Evolutionary conservation across 1,140 invertebrate genomes (phyloP).

Genomic region (Plectrocnemia conspersa): DNA sequence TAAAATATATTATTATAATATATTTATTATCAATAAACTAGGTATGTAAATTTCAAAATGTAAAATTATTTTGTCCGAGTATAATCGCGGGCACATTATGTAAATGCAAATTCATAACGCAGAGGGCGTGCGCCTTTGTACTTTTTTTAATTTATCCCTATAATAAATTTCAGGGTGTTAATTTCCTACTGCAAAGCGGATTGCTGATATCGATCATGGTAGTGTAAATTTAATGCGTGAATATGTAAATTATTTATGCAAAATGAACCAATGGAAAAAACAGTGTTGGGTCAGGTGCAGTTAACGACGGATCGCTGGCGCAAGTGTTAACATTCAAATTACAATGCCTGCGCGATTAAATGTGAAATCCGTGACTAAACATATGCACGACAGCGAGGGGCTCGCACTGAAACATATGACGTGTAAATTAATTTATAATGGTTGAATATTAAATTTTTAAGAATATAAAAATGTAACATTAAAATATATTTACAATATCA

Average conservation of each 20-base stretch:
- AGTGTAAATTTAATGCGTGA: conserved; percentile 4
- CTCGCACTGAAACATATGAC: not conserved
- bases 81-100: too few species aligned
- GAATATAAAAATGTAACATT: too few species aligned
- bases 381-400: conserved; percentile 9
- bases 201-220: conserved; percentile 15
- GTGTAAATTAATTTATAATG: not conserved
- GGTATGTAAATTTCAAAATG: too few species aligned
- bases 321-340: conserved; percentile 29
- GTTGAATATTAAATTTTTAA: too few species aligned
- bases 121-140: too few species aligned
- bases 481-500: too few species aligned
- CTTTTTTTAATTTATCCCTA: not conserved
- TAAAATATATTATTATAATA: too few species aligned
- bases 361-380: conserved; percentile 22
- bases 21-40: too few species aligned
- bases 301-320: conserved; percentile 2
- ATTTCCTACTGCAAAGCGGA: conserved; percentile 15
- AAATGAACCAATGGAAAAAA: not conserved
- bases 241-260: conserved; percentile 16
- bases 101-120: too few species aligned
- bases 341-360: conserved; percentile 10
- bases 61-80: too few species aligned
- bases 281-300: conserved; percentile 23
- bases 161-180: conserved; percentile 13